Evolutionary conservation across 2,797 vertebrate genomes (phyloP).

Genomic region (Catamblyrhynchus diadema): DNA sequence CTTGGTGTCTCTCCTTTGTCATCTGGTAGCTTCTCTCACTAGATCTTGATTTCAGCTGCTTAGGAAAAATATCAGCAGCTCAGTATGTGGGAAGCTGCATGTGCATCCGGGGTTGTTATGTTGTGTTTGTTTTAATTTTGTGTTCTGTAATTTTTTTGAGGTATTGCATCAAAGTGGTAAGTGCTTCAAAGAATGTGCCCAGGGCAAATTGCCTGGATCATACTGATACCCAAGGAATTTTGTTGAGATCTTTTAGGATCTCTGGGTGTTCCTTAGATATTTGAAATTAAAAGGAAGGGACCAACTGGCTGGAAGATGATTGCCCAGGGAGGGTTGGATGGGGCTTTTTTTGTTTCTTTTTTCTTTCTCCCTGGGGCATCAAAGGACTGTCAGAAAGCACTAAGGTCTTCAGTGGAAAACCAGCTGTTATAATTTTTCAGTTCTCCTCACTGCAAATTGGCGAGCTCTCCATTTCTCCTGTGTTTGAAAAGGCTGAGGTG

Average conservation of each 20-base stretch:
- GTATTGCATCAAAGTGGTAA: background rate
- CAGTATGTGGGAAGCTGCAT: background rate
- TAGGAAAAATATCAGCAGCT: background rate
- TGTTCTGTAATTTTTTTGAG: background rate
- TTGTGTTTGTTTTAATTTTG: background rate
- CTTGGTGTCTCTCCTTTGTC: background rate
- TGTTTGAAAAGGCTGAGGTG: background rate
- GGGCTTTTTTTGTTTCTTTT: background rate
- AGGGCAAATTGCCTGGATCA: fast-evolving
- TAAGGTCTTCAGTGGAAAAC: background rate
- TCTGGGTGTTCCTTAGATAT: background rate
- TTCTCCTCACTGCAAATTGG: background rate
- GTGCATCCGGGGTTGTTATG: background rate
- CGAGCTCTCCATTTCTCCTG: fast-evolving
- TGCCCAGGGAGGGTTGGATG: background rate
- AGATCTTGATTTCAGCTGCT: background rate
- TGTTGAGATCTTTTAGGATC: background rate
- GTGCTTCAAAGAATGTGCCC: background rate
- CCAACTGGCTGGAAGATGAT: background rate
- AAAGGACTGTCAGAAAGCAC: background rate
- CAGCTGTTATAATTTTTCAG: background rate
- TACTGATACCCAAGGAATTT: background rate
- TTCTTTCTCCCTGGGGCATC: background rate
- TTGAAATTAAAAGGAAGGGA: background rate
- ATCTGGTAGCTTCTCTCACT: background rate